A percentile compares a stretch with the other conserved stretches of the same genome.
phyloP scores from a whole-genome alignment of 2,797 vertebrate species.

The Balearica regulorum region DNA sequence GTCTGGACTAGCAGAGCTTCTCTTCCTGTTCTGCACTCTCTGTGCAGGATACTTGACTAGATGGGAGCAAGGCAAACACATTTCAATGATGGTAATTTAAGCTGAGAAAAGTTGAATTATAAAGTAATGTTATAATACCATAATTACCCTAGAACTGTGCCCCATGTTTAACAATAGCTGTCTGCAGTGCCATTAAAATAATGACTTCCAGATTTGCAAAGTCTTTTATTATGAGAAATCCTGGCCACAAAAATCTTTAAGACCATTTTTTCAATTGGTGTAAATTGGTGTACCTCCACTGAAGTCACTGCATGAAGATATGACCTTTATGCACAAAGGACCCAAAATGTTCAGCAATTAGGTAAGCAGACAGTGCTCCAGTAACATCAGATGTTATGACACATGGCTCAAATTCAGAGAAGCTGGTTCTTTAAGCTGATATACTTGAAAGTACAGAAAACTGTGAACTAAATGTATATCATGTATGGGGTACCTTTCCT shows the following conservation, averaged over 20 bases:
- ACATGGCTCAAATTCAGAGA: neutral
- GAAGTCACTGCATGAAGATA: neutral
- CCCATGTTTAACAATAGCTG: conserved; percentile 33
- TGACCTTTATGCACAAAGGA: conserved; percentile 17
- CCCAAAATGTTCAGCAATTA: conserved; percentile 7
- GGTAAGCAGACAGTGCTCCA: neutral
- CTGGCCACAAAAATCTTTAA: neutral
- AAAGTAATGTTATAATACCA: neutral
- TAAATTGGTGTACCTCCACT: neutral
- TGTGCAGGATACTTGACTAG: neutral
- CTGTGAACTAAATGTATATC: neutral
- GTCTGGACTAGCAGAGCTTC: neutral
- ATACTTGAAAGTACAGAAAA: neutral
- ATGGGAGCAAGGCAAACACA: neutral
- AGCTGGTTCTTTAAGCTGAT: neutral
- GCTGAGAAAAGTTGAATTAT: conserved; percentile 4
- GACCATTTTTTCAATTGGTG: neutral
- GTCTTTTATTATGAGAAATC: conserved; percentile 31
- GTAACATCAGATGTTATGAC: neutral
- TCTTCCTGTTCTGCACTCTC: neutral
- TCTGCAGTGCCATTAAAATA: conserved; percentile 41
- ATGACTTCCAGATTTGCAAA: conserved; percentile 22
- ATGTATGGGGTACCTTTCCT: neutral
- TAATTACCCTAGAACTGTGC: neutral
- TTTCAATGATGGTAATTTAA: neutral